phyloP scores from a whole-genome alignment of 2,113 vertebrate genomes.

The Lagopus muta region DNA sequence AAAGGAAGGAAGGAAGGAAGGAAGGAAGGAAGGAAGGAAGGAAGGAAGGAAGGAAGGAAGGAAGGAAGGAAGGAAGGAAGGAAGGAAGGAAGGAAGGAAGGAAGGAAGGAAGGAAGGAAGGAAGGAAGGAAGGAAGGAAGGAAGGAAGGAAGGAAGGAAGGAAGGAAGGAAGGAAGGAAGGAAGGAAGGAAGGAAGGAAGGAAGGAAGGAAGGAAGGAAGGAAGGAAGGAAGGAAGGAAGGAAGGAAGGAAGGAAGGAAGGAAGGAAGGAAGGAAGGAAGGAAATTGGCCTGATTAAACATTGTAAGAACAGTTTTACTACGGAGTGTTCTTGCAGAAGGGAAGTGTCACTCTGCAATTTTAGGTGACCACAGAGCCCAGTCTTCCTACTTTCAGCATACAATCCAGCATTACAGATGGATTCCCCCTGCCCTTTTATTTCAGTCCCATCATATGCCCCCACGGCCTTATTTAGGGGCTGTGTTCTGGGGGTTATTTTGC shows the following conservation, averaged over 20 bases:
- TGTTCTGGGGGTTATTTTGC: neutral
- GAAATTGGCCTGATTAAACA: slow-evolving; percentile 15
- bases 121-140: too few relatives aligned
- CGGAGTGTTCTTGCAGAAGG: neutral
- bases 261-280: neutral
- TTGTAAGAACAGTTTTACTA: neutral
- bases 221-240: neutral
- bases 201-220: neutral
- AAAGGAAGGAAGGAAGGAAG: neutral
- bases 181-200: neutral
- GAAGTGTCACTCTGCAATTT: neutral
- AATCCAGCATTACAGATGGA: neutral
- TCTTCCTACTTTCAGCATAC: neutral
- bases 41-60: slow-evolving; percentile 1
- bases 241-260: neutral
- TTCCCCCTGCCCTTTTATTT: neutral
- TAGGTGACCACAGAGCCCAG: neutral
- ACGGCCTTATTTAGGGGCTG: neutral
- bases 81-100: neutral
- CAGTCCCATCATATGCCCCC: neutral
- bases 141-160: neutral
- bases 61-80: neutral
- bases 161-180: neutral
- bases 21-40: too few relatives aligned
- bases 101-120: neutral